Conservation (phyloP, 2,888 invertebrate species). For the Drosophila anceps region DNA sequence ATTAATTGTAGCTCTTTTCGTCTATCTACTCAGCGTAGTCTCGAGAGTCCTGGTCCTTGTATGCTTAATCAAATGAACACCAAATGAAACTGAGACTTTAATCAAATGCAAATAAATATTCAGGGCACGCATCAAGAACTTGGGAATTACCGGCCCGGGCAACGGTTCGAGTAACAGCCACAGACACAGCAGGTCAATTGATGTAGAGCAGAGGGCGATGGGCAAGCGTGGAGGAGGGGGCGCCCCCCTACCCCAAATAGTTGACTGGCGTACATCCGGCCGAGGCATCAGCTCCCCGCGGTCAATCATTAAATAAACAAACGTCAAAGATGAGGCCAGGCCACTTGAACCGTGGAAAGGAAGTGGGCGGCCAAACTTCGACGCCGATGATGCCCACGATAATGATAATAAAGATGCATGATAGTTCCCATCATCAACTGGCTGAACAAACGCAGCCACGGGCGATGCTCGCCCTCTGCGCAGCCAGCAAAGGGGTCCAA, state of each 20-base stretch:
- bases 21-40: background rate
- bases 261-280: slow-evolving; percentile 28
- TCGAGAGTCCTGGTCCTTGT: background rate
- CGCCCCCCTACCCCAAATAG: no score
- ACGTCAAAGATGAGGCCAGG: slow-evolving; percentile 31
- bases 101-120: slow-evolving; percentile 72
- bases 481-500: background rate
- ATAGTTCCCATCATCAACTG: slow-evolving; percentile 9
- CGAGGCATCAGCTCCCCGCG: slow-evolving; percentile 28
- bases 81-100: slow-evolving; percentile 34
- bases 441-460: background rate
- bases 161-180: background rate
- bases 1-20: background rate
- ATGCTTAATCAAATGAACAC: slow-evolving; percentile 32
- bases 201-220: background rate
- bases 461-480: background rate
- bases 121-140: slow-evolving; percentile 57
- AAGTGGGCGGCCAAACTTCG: slow-evolving; percentile 28
- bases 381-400: slow-evolving; percentile 12
- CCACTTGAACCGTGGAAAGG: slow-evolving; percentile 14
- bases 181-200: slow-evolving; percentile 11
- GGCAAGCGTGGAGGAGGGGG: no score
- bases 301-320: slow-evolving; percentile 52
- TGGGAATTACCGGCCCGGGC: slow-evolving; percentile 10
- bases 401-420: slow-evolving; percentile 17